Conservation (phyloP, 2,113 vertebrate genomes). For the Rhizomys pruinosus region DNA sequence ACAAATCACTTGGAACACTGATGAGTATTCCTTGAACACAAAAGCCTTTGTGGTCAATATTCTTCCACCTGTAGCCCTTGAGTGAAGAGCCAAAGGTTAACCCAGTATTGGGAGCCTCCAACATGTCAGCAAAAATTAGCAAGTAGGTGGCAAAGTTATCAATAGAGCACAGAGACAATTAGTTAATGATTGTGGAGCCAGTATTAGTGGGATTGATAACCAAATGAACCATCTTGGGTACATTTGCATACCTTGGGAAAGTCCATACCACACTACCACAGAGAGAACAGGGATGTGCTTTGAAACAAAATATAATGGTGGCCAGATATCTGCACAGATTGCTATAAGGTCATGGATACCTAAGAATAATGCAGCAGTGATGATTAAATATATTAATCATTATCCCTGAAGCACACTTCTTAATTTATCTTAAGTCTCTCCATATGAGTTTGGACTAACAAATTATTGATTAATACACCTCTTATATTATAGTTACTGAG, state of each 20-base stretch:
- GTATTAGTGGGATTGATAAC: constrained; percentile 91
- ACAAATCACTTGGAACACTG: constrained; percentile 94
- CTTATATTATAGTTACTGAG: neutral
- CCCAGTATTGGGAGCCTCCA: constrained; percentile 89
- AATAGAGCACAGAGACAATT: constrained; percentile 96
- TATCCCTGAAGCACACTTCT: neutral
- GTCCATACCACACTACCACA: constrained; percentile 79
- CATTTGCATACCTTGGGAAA: constrained; percentile 89
- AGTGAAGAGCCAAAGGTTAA: constrained; percentile 96
- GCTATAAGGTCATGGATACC: neutral
- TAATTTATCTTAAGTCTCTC: neutral
- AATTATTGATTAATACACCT: neutral
- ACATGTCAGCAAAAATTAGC: constrained; percentile 98
- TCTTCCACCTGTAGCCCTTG: constrained; percentile 91
- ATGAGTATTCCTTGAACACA: constrained; percentile 96
- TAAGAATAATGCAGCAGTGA: neutral
- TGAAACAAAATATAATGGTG: constrained; percentile 51
- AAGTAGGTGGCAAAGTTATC: constrained; percentile 90
- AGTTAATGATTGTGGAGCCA: constrained; percentile 96
- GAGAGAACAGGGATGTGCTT: constrained; percentile 55
- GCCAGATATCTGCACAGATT: constrained; percentile 46
- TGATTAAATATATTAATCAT: neutral
- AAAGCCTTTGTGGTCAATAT: constrained; percentile 94
- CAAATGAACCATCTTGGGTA: constrained; percentile 93
- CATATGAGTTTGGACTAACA: neutral